phyloP scores from a whole-genome alignment of 2,888 invertebrate genomes.

The Parascotia fuliginaria region DNA sequence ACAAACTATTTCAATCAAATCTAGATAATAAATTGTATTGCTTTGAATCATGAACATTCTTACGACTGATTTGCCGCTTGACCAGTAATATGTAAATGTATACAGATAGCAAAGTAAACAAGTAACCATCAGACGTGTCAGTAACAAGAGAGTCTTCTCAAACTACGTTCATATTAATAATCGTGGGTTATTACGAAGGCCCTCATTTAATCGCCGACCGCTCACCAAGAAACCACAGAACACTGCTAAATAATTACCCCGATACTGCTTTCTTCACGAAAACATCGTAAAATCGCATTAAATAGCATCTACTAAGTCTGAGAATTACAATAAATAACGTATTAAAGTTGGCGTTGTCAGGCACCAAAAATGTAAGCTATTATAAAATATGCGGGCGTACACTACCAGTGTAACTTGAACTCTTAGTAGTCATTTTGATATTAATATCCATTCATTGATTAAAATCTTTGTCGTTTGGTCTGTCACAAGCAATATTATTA shows the following conservation, averaged over 20 bases:
- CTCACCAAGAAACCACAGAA: conserved; percentile 79
- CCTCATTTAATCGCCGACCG: conserved; percentile 76
- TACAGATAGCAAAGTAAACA: conserved; percentile 53
- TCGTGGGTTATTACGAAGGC: conserved; percentile 75
- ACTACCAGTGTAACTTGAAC: conserved; percentile 11
- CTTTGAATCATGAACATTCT: too few relatives aligned
- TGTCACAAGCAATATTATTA: too few relatives aligned
- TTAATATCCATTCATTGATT: conserved; percentile 10
- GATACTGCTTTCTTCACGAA: conserved; percentile 79
- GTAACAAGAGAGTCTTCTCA: conserved; percentile 67
- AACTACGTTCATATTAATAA: conserved; percentile 80
- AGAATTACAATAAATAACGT: conserved; percentile 80
- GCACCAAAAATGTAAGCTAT: conserved; percentile 61
- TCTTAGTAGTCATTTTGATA: conserved; percentile 23
- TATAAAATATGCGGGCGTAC: conserved; percentile 26
- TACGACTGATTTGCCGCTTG: neutral
- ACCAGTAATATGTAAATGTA: neutral
- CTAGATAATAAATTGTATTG: too few relatives aligned
- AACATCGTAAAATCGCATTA: conserved; percentile 76
- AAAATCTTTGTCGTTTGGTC: neutral
- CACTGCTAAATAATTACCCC: conserved; percentile 82
- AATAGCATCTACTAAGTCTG: conserved; percentile 76
- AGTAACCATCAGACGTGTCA: conserved; percentile 47
- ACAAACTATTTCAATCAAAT: too few relatives aligned
- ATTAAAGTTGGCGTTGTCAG: conserved; percentile 72